phyloP scores from a whole-genome alignment of 1,140 invertebrate genomes.

The Homalodisca vitripennis region DNA sequence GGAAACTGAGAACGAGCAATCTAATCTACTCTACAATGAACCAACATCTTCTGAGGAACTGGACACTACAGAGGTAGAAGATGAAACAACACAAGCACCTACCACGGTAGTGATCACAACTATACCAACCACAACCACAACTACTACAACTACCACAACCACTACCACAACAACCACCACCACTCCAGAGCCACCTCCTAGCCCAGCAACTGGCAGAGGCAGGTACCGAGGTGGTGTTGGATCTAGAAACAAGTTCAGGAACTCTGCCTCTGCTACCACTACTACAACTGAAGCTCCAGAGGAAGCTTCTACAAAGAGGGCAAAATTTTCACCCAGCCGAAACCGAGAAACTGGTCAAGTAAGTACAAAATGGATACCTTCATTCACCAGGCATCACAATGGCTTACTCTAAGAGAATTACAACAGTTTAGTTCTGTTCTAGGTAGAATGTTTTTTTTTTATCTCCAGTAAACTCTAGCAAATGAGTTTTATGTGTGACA shows the following conservation, averaged over 20 bases:
- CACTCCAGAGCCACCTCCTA: conserved; percentile 41
- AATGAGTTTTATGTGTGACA: too few relatives aligned
- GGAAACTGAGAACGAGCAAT: conserved; percentile 65
- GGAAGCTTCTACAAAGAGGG: conserved; percentile 28
- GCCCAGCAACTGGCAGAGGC: conserved; percentile 19
- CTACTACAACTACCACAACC: conserved; percentile 55
- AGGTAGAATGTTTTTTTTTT: too few relatives aligned
- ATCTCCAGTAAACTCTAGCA: too few relatives aligned
- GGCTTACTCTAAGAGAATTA: too few relatives aligned
- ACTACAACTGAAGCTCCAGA: conserved; percentile 33
- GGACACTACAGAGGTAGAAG: conserved; percentile 41
- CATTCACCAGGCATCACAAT: too few relatives aligned
- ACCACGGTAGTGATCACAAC: conserved; percentile 59
- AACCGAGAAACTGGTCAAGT: conserved; percentile 27
- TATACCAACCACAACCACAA: conserved; percentile 55
- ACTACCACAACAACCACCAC: conserved; percentile 44
- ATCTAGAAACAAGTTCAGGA: not conserved
- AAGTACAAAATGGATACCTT: conserved; percentile 22
- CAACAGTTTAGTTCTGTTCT: too few relatives aligned
- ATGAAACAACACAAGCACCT: conserved; percentile 52
- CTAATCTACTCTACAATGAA: conserved; percentile 45
- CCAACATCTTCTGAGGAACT: conserved; percentile 48
- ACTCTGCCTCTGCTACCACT: conserved; percentile 1
- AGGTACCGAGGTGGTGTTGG: conserved; percentile 25
- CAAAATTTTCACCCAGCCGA: conserved; percentile 23